Conservation (phyloP, 2,797 vertebrate genomes). For the Melopsittacus undulatus region DNA sequence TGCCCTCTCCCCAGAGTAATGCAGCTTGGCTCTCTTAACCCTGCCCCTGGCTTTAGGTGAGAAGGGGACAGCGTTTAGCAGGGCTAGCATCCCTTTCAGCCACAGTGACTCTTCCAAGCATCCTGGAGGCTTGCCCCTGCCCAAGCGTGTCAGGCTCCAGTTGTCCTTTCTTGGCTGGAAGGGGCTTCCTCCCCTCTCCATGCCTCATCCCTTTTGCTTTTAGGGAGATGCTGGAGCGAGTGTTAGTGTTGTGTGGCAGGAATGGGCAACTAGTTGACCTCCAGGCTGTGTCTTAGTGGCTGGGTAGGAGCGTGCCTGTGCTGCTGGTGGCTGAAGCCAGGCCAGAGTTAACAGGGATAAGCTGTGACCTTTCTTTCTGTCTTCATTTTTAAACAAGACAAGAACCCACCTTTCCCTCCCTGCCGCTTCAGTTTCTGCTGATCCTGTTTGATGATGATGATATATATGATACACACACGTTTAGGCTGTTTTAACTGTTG, state of each 20-base stretch:
- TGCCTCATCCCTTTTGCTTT: background rate
- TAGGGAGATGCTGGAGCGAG: accelerated
- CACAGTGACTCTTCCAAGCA: background rate
- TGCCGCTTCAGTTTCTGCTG: conserved; percentile 31
- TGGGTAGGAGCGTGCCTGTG: background rate
- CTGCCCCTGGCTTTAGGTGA: background rate
- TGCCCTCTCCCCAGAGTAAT: background rate
- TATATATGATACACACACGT: conserved; percentile 18
- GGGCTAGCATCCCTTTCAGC: background rate
- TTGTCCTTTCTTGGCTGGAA: background rate
- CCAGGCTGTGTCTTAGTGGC: background rate
- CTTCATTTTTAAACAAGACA: background rate
- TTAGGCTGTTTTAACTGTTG: conserved; percentile 76
- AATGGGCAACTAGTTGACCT: background rate
- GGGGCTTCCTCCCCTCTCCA: background rate
- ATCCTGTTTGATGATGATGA: conserved; percentile 51
- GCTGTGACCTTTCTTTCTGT: conserved; percentile 2
- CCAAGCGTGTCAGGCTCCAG: background rate
- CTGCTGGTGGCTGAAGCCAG: background rate
- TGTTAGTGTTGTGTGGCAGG: accelerated
- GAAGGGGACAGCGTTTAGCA: background rate
- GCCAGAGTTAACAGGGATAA: conserved; percentile 37
- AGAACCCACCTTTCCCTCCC: background rate
- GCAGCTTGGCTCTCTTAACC: conserved; percentile 58
- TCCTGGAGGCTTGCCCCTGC: background rate